A percentile compares a stretch with the other conserved stretches of the same genome.
Evolutionary conservation across 2,888 invertebrate genomes (phyloP).

Genomic region (Agrochola circellaris): DNA sequence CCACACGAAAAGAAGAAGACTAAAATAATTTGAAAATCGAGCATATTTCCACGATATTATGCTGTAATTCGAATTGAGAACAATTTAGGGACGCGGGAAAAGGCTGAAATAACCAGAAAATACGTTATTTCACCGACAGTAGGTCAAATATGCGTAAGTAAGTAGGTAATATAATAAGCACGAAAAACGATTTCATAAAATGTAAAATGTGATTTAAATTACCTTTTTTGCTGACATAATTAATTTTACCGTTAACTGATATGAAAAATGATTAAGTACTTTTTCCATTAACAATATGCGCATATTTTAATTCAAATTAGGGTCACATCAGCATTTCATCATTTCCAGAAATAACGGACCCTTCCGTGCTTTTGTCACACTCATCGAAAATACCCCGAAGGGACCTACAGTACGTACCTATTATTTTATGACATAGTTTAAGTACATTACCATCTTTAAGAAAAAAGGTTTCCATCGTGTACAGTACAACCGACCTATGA

Average conservation of each 20-base stretch:
- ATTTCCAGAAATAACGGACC: background rate
- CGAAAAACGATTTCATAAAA: conserved; percentile 17
- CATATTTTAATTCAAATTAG: conserved; percentile 18
- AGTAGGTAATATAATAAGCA: conserved; percentile 14
- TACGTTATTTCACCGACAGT: conserved; percentile 33
- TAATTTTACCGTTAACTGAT: conserved; percentile 33
- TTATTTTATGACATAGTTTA: background rate
- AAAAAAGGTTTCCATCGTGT: background rate
- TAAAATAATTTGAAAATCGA: background rate
- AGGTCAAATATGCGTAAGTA: conserved; percentile 39
- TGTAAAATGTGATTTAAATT: conserved; percentile 9
- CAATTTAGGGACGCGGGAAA: background rate
- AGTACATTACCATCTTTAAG: background rate
- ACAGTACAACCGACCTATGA: background rate
- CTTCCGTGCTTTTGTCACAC: background rate
- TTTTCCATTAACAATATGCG: conserved; percentile 17
- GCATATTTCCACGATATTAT: background rate
- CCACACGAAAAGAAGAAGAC: no score
- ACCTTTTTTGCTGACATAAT: conserved; percentile 14
- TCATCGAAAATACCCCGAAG: background rate
- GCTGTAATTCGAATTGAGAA: background rate
- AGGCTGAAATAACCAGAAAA: conserved; percentile 22
- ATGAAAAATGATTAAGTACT: conserved; percentile 30
- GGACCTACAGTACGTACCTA: background rate
- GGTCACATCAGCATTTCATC: conserved; percentile 3